Conservation (phyloP, 30 jellyfish, hydroid and myxozoan genomes). For the Morbakka virulenta region DNA sequence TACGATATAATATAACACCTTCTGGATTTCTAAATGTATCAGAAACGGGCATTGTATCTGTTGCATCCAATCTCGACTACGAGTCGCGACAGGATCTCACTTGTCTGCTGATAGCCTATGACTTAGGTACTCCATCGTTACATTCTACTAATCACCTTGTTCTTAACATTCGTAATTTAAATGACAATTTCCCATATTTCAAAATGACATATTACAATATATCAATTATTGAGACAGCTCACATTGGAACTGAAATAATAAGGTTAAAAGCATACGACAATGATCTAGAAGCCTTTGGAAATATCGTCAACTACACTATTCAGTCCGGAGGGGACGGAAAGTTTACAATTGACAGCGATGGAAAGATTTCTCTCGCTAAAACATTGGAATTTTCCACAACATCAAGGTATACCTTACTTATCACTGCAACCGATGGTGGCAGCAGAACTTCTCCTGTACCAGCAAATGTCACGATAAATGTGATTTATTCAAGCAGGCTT, state of each 20-base stretch:
- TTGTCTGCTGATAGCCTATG: conserved; percentile 38
- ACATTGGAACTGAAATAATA: conserved; percentile 13
- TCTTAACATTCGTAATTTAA: conserved; percentile 5
- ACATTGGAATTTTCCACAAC: neutral
- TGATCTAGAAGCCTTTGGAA: conserved; percentile 53
- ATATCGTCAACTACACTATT: neutral
- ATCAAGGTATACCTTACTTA: neutral
- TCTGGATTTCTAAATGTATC: conserved; percentile 14
- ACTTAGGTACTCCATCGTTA: conserved; percentile 45
- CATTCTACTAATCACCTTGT: neutral
- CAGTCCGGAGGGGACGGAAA: conserved; percentile 14
- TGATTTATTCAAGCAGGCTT: neutral
- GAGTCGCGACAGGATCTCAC: conserved; percentile 14
- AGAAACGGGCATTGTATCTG: conserved; percentile 34
- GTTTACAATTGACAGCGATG: conserved; percentile 25
- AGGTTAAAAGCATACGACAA: conserved; percentile 49
- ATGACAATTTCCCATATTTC: conserved; percentile 54
- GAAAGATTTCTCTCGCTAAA: conserved; percentile 3
- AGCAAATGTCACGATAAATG: neutral
- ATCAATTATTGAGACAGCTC: conserved; percentile 44
- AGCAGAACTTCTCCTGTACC: neutral
- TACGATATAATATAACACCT: conserved; percentile 17
- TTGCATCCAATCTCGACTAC: conserved; percentile 31
- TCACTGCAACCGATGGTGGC: conserved; percentile 39
- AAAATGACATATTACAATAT: neutral